Conservation (phyloP, 2,888 invertebrate species). For the Callosobruchus maculatus region DNA sequence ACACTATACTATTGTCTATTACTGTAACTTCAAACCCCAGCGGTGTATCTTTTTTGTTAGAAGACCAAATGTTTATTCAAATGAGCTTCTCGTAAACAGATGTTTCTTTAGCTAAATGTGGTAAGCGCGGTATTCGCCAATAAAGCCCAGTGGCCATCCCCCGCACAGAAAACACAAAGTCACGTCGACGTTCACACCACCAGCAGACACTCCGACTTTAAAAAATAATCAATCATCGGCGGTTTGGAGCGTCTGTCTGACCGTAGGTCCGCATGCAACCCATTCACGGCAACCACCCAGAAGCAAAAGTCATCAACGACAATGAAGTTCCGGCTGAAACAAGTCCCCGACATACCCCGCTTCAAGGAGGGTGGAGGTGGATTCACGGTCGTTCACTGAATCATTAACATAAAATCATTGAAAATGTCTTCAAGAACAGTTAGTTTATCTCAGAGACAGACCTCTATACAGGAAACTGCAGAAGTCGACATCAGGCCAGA, state of each 20-base stretch:
- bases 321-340: constrained; percentile 17
- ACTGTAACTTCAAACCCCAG: too few relatives aligned
- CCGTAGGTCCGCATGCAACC: neutral
- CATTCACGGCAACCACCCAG: constrained; percentile 28
- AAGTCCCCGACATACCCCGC: neutral
- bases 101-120: neutral
- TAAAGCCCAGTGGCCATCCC: neutral
- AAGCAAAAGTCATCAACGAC: constrained; percentile 26
- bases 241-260: neutral
- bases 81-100: neutral
- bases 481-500: too few relatives aligned
- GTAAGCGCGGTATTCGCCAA: neutral
- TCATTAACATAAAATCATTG: neutral
- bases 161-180: neutral
- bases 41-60: too few relatives aligned
- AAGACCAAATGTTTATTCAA: neutral
- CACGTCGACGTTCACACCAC: neutral
- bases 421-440: too few relatives aligned
- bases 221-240: neutral
- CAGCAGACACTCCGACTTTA: neutral
- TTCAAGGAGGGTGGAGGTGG: neutral
- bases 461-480: too few relatives aligned
- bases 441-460: too few relatives aligned
- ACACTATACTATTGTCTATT: too few relatives aligned
- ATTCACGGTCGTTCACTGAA: neutral